Percentiles rank a stretch among this genome's conserved stretches.
phyloP scores from a whole-genome alignment of 2,113 vertebrate species.

The Odocoileus hemionus region DNA sequence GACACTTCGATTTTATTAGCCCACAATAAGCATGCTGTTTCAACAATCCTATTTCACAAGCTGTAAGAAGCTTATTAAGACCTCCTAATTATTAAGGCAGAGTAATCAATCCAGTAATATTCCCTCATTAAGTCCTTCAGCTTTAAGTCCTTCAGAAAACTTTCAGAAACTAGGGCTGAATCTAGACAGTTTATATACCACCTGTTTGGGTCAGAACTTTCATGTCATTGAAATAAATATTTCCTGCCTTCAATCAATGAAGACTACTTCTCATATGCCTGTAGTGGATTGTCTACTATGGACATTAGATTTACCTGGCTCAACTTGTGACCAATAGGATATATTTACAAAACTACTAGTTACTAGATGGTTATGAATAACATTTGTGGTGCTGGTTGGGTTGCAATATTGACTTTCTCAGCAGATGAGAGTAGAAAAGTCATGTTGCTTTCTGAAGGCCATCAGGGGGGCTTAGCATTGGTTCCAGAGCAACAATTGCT shows the following conservation, averaged over 20 bases:
- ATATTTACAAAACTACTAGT: background rate
- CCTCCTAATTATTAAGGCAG: conserved; percentile 79
- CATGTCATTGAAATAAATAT: background rate
- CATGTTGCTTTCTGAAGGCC: background rate
- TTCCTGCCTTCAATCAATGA: background rate
- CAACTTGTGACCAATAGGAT: background rate
- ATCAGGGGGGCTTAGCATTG: background rate
- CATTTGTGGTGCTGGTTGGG: background rate
- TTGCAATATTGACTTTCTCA: background rate
- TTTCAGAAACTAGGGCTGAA: conserved; percentile 67
- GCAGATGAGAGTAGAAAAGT: background rate
- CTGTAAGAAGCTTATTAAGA: conserved; percentile 76
- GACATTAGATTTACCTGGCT: background rate
- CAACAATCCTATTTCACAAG: conserved; percentile 79
- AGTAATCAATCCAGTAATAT: conserved; percentile 78
- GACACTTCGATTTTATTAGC: conserved; percentile 77
- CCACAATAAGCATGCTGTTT: conserved; percentile 51
- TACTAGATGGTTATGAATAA: background rate
- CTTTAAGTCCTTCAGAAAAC: conserved; percentile 72
- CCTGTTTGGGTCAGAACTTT: background rate
- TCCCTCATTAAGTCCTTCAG: conserved; percentile 57
- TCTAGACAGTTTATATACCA: background rate
- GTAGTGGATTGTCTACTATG: background rate
- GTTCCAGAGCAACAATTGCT: background rate
- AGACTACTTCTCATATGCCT: background rate